Conservation (phyloP, 2,888 invertebrate species). For the Drosophila silvestris region DNA sequence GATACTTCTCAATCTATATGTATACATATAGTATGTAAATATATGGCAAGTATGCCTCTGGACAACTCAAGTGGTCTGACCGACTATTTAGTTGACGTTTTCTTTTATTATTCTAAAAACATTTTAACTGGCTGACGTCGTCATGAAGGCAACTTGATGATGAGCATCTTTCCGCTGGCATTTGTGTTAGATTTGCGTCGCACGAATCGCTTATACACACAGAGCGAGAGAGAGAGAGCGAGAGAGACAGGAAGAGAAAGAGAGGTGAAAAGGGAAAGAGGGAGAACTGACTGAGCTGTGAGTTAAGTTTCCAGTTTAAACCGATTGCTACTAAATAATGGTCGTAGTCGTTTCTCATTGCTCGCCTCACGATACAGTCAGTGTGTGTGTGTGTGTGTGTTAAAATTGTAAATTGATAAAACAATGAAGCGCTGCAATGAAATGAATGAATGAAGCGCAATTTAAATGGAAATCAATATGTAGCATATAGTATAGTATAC, state of each 20-base stretch:
- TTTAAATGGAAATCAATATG: slow-evolving; percentile 76
- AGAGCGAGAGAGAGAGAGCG: slow-evolving; percentile 15
- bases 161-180: slow-evolving; percentile 35
- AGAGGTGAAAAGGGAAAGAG: slow-evolving; percentile 13
- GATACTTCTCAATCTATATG: not conserved
- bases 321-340: slow-evolving; percentile 69
- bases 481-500: slow-evolving; percentile 17
- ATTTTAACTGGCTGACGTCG: slow-evolving; percentile 51
- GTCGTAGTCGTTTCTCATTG: slow-evolving; percentile 39
- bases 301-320: slow-evolving; percentile 69
- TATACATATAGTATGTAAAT: not conserved
- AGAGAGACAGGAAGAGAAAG: slow-evolving; percentile 15
- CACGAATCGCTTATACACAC: slow-evolving; percentile 64
- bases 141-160: slow-evolving; percentile 30
- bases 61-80: slow-evolving; percentile 48
- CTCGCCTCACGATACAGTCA: slow-evolving; percentile 26
- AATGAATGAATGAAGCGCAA: slow-evolving; percentile 76
- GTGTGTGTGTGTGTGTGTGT: slow-evolving; percentile 37
- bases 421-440: slow-evolving; percentile 66
- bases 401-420: slow-evolving; percentile 79
- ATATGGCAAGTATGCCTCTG: slow-evolving; percentile 17
- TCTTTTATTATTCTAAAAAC: slow-evolving; percentile 7
- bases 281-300: slow-evolving; percentile 34
- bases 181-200: slow-evolving; percentile 74
- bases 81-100: slow-evolving; percentile 55